Evolutionary conservation across 23 tunicate genomes (phyloP), one percentile per base, ranked within the genome.

Genomic region (Aplidium turbinatum): DNA sequence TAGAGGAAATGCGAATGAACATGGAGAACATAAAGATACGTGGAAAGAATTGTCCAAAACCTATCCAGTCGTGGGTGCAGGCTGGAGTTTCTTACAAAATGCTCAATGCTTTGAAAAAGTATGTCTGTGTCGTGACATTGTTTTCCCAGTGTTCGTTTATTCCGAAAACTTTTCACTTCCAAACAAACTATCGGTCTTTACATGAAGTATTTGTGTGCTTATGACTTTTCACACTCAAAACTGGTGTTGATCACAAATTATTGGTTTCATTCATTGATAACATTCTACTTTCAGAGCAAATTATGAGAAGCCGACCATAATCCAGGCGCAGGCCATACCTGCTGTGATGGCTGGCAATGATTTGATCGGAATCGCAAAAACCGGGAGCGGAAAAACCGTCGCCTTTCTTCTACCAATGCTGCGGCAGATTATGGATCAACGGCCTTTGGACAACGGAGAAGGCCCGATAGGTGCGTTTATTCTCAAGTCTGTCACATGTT

Each of bases 371-470:
- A 95, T 95, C 33, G 99, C 99, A 21, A 95, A 95, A 63, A 95
- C 99, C 47, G 99, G 99, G 0, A 95, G 99, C 67, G 99, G 99
- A 2, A 95, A 95, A 69, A 95, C 99, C 11, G 80, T 95, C 46
- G 99, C 92, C 34, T 95, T 95, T 58, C 78, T 95, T 0, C 70
- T 95, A 2, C 99, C 99, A 5, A 84, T 95, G 93, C 74, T 95
- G 0, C 92, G 99, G 4, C 99, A 95, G 47, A 85, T 88, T 18
- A 83, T 83, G 87, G 96, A 84, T 39, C 99, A 95, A 63, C 74
- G 96, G 28, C 92, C 96, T 1, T 70, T 95, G 53, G 96, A 89
- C 33, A 70, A 76, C 50, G 84, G 80, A 6, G 99, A 95, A 60
- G 99, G 99, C 3, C 99, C 99, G 2, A 95, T 95, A 38, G 97